A percentile compares a stretch with the other conserved stretches of the same genome.
These are phyloP conservation scores for Sebastes dallii DNA, from an alignment of 2,797 vertebrate genomes.

Conservation along the genomic window DNA sequence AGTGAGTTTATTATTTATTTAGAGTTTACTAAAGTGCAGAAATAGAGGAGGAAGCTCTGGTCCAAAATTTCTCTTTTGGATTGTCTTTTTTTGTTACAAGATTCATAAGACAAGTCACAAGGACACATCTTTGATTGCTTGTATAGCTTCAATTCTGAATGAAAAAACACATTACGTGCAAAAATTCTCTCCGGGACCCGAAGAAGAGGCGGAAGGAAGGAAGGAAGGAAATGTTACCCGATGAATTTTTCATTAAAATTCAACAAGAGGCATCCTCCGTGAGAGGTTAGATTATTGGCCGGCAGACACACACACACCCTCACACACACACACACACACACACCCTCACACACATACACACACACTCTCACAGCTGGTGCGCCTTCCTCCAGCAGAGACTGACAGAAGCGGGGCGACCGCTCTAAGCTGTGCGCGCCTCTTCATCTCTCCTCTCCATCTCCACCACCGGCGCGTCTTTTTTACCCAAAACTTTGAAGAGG, in stretches of 20 bases:
- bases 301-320: constrained; percentile 29
- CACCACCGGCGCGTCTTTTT: constrained; percentile 52
- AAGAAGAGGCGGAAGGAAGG: constrained; percentile 19
- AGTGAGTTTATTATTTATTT: neutral
- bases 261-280: constrained; percentile 71
- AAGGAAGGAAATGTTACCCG: constrained; percentile 54
- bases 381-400: constrained; percentile 69
- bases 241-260: constrained; percentile 71
- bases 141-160: constrained; percentile 21
- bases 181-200: constrained; percentile 23
- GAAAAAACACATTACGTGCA: constrained; percentile 21
- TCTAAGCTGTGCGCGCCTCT: constrained; percentile 64
- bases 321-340: neutral
- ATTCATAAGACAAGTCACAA: neutral
- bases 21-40: neutral
- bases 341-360: constrained; percentile 2
- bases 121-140: neutral
- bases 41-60: neutral
- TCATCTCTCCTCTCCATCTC: constrained; percentile 45
- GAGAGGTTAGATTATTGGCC: constrained; percentile 80
- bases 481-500: constrained; percentile 67
- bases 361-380: constrained; percentile 64
- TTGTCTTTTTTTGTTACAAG: neutral
- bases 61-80: neutral
- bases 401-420: constrained; percentile 76